Conservation (phyloP, 37 sponge, comb jelly and placozoan species). For the Ephydatia muelleri region DNA sequence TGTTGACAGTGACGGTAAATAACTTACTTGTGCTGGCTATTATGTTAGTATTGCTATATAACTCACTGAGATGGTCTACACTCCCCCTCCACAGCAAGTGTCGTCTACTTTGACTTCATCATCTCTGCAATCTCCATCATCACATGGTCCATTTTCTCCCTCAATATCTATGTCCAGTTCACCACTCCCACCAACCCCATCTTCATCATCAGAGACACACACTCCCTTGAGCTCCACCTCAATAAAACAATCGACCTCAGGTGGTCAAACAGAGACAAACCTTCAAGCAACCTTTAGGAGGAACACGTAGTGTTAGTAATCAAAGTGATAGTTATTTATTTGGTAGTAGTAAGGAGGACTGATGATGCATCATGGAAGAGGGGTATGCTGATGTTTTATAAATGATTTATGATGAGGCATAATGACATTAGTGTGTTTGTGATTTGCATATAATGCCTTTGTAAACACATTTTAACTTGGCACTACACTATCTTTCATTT, state of each 20-base stretch:
- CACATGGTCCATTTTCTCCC: neutral
- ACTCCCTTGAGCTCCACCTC: neutral
- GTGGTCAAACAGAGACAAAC: too few relatives aligned
- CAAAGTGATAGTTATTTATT: too few relatives aligned
- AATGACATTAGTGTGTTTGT: neutral
- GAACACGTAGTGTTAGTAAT: too few relatives aligned
- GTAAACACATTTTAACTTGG: too few relatives aligned
- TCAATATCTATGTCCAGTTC: neutral
- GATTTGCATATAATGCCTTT: neutral
- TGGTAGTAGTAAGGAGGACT: neutral
- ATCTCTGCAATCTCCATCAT: neutral
- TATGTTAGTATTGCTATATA: neutral
- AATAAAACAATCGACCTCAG: neutral
- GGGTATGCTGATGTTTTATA: too few relatives aligned
- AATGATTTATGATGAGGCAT: too few relatives aligned
- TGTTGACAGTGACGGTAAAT: neutral
- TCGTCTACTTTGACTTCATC: neutral
- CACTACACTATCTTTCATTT: too few relatives aligned
- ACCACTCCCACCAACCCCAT: neutral
- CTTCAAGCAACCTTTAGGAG: too few relatives aligned
- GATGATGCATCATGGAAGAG: neutral
- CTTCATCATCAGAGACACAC: neutral
- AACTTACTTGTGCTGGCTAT: neutral
- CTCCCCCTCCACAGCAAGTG: neutral
- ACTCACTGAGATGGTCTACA: neutral